Conservation (phyloP, 2,888 invertebrate genomes). For the Cynaeus angustus region DNA sequence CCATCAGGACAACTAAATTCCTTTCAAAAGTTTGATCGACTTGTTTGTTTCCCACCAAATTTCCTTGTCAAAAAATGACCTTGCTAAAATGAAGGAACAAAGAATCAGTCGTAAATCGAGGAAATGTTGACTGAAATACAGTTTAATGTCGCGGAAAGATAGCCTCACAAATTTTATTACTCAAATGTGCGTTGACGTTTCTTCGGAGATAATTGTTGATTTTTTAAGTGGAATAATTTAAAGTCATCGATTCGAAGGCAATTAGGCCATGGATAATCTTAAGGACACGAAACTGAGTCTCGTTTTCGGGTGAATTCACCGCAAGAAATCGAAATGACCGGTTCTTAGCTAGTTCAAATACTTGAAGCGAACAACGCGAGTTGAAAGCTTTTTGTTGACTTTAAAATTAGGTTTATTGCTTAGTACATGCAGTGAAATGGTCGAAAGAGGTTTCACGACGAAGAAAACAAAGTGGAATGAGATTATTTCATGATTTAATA, state of each 20-base stretch:
- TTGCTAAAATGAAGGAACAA: constrained; percentile 16
- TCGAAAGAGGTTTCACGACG: no score
- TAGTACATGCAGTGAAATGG: neutral
- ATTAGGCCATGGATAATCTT: constrained; percentile 21
- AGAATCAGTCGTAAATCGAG: constrained; percentile 47
- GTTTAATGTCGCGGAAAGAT: constrained; percentile 53
- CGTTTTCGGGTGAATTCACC: constrained; percentile 23
- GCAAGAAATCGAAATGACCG: constrained; percentile 31
- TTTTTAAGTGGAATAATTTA: constrained; percentile 14
- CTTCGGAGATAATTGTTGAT: constrained; percentile 25
- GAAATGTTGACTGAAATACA: constrained; percentile 52
- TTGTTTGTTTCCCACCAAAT: constrained; percentile 36
- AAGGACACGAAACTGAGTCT: constrained; percentile 25
- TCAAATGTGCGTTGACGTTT: constrained; percentile 28
- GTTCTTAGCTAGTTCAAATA: constrained; percentile 18
- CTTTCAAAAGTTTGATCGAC: constrained; percentile 3
- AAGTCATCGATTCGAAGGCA: constrained; percentile 10
- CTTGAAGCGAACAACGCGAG: neutral
- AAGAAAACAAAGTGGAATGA: no score
- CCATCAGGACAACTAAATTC: no score
- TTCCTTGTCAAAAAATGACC: constrained; percentile 27
- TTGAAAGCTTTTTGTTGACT: constrained; percentile 22
- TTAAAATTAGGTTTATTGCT: constrained; percentile 16
- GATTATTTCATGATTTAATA: no score
- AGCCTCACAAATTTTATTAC: constrained; percentile 47